phyloP scores from a whole-genome alignment of 1,140 invertebrate species.

The Drosophila kanapiae region DNA sequence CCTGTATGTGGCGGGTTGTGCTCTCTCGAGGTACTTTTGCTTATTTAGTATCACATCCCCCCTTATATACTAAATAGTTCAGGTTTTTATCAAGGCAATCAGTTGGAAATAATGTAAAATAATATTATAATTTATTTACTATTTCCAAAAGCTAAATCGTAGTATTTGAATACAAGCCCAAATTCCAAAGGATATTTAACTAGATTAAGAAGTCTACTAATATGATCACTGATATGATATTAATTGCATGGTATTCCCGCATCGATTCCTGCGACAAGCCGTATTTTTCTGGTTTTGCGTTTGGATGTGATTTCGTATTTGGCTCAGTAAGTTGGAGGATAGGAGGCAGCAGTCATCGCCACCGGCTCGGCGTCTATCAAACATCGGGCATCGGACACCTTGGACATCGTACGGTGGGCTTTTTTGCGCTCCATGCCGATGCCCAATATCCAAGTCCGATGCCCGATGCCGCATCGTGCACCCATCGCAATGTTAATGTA shows the following conservation, averaged over 20 bases:
- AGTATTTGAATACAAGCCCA: too few species aligned
- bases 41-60: not conserved
- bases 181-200: too few species aligned
- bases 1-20: not conserved
- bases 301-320: constrained; percentile 76
- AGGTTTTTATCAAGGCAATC: too few species aligned
- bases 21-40: not conserved
- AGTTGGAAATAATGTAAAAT: too few species aligned
- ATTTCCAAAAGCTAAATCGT: too few species aligned
- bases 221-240: too few species aligned
- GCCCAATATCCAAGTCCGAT: constrained; percentile 22
- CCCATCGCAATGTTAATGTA: constrained; percentile 80
- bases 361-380: constrained; percentile 22
- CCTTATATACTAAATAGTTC: not conserved
- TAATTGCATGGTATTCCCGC: not conserved
- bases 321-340: constrained; percentile 39
- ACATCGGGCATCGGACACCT: constrained; percentile 19
- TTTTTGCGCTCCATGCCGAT: constrained; percentile 14
- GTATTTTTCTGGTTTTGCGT: constrained; percentile 35
- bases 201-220: too few species aligned
- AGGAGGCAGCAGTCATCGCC: constrained; percentile 54
- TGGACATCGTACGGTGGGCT: constrained; percentile 28
- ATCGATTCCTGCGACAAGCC: not conserved
- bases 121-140: too few species aligned
- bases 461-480: constrained; percentile 60